Percentiles rank a stretch among this genome's conserved stretches.
phyloP scores from a whole-genome alignment of 2,113 vertebrate species.

The Morphnarchus princeps region DNA sequence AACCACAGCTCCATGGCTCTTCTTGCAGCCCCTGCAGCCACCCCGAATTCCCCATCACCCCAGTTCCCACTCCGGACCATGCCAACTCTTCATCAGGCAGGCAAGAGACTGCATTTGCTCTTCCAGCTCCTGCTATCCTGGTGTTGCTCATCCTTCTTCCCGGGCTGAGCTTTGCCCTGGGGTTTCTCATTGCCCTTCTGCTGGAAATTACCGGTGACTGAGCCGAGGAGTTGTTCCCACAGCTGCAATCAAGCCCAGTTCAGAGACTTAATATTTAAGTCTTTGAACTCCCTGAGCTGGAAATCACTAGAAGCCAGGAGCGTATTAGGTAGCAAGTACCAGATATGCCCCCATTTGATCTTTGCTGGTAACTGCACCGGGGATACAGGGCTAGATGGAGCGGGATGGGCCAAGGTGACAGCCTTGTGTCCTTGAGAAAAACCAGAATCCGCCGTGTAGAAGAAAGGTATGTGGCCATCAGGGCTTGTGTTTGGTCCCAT shows the following conservation, averaged over 20 bases:
- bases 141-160: not conserved
- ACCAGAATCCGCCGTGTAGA: not conserved
- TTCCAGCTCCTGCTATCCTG: accelerated
- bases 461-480: not conserved
- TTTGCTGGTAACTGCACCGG: not conserved
- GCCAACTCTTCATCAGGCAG: not conserved
- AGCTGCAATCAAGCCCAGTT: not conserved
- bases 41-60: not conserved
- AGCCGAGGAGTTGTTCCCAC: not conserved
- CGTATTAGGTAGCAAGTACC: accelerated
- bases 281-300: not conserved
- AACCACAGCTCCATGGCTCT: not conserved
- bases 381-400: not conserved
- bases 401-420: not conserved
- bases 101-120: not conserved
- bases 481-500: not conserved
- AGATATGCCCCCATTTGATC: not conserved
- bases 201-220: not conserved
- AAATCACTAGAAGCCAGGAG: not conserved
- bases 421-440: not conserved
- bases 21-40: not conserved
- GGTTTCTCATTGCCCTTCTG: not conserved
- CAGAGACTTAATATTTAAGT: not conserved
- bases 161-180: accelerated
- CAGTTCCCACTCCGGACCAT: not conserved